Evolutionary conservation across 2,888 invertebrate genomes (phyloP).

Genomic region (Tipula helvola): DNA sequence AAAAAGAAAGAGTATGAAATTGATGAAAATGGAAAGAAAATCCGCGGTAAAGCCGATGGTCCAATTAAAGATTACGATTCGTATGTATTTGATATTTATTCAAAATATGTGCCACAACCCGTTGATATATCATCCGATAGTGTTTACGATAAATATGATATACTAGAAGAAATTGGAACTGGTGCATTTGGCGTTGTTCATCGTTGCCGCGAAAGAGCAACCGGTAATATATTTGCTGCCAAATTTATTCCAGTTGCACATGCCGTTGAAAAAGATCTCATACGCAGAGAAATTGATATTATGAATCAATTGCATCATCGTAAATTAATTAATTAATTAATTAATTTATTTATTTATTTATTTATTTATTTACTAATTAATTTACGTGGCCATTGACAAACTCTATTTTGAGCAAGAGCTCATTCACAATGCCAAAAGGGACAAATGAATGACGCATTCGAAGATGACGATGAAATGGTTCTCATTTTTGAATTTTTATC

Average conservation of each 20-base stretch:
- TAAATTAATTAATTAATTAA: constrained; percentile 89
- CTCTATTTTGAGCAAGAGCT: too few relatives aligned
- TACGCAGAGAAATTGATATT: constrained; percentile 94
- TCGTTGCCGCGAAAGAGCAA: constrained; percentile 89
- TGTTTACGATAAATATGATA: constrained; percentile 96
- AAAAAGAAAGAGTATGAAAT: constrained; percentile 71
- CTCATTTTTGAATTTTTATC: constrained; percentile 98
- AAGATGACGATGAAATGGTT: constrained; percentile 99
- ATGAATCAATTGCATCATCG: constrained; percentile 98
- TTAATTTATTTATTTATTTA: too few relatives aligned
- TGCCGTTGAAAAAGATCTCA: constrained; percentile 90
- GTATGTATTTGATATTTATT: constrained; percentile 95
- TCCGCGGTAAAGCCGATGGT: constrained; percentile 81
- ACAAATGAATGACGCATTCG: constrained; percentile 99
- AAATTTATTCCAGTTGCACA: constrained; percentile 96
- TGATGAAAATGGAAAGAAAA: constrained; percentile 76
- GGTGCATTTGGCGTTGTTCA: constrained; percentile 99
- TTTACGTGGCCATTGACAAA: too few relatives aligned
- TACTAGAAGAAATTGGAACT: constrained; percentile 97
- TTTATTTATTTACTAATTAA: too few relatives aligned
- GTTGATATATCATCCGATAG: constrained; percentile 92
- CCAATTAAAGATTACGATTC: constrained; percentile 93
- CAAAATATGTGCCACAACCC: constrained; percentile 93
- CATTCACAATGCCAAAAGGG: too few relatives aligned
- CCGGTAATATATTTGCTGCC: constrained; percentile 96